phyloP scores from a whole-genome alignment of 1,140 invertebrate species.

The Leptoteleia sp. region DNA sequence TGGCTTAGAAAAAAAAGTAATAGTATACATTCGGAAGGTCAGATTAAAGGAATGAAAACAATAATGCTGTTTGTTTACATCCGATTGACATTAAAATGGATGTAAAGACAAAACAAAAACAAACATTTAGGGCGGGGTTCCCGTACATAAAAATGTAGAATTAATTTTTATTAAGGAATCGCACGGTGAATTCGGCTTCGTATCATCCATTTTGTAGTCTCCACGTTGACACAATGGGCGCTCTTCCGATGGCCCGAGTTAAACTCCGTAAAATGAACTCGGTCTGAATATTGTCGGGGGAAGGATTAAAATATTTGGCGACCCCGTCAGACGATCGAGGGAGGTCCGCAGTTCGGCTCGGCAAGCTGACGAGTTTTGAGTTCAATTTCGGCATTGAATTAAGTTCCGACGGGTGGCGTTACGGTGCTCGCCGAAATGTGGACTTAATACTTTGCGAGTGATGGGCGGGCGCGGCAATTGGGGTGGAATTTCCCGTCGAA shows the following conservation, averaged over 20 bases:
- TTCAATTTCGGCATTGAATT: slow-evolving; percentile 29
- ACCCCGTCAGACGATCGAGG: slow-evolving; percentile 35
- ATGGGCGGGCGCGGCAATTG: slow-evolving; percentile 28
- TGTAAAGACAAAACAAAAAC: no score
- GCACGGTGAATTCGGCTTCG: no score
- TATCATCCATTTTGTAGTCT: no score
- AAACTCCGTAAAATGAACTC: slow-evolving; percentile 21
- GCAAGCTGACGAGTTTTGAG: slow-evolving; percentile 18
- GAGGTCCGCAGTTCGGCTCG: slow-evolving; percentile 17
- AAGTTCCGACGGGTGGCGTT: slow-evolving; percentile 10
- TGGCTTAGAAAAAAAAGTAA: no score
- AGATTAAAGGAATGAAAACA: no score
- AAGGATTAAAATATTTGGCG: slow-evolving; percentile 40
- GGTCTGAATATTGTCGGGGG: slow-evolving; percentile 12
- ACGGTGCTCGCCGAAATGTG: slow-evolving; percentile 20
- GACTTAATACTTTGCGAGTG: slow-evolving; percentile 51
- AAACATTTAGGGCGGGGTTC: no score
- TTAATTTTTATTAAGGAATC: no score
- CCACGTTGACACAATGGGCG: no score
- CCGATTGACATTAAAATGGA: no score
- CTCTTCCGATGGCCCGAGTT: slow-evolving; percentile 2
- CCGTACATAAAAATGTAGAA: no score
- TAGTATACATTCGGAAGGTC: no score
- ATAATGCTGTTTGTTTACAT: no score
- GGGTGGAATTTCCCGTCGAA: slow-evolving; percentile 29